Base-by-base conservation (phyloP, 2,888 invertebrate species). In the Synanthedon andrenaeformis region DNA sequence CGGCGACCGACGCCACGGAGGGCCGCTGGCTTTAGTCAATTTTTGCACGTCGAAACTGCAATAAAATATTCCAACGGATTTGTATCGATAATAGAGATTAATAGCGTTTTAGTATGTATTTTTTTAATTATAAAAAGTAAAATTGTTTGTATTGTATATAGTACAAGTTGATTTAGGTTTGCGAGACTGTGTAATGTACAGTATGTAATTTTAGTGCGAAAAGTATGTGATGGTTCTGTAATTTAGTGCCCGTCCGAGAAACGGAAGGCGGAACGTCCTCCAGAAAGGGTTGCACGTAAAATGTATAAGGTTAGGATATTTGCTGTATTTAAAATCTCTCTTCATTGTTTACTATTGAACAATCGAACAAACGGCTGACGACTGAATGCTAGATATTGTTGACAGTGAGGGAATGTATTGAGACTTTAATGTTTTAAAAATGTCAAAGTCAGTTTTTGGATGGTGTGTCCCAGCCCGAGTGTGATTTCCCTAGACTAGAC, bases 131-230 rank as follows among this genome's bases (percentile, higher is more conserved):
- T 72, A 71, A 76, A 54, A 62, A 35, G 23, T 35, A 35, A 69
- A 81, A 82, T 82, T 84, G 82, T 84, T 85, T 87, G 86, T 87
- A 87, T 85, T 87, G 86, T 87, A 87, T 83, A 87, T 87, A 87
- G 86, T 85, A 87, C 84, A 86, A 84, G 84, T 82, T 76, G 79
- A 82, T 81, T 76, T 79, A 82, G 79, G 75, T 73, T 74, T 73
- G 75, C 70, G 82, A 74, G 75, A 74, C 69, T 76, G 76, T 73
- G 73, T 72, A 72, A 70, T 86, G 85, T 85, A 84, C 69, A 51
- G 45, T 45, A 85, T 35, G 35, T 84, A 84, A 72, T 71, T 45
- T 13, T 49, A 49, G 19, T 49, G 17, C 45, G 11, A 74, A 68
- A 72, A 75, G 73, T 73, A 74, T 78, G 79, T 74, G 74, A 76